These are phyloP conservation scores for Pogoniulus pusillus DNA, from an alignment of 2,797 vertebrate genomes.

Conservation along the genomic window DNA sequence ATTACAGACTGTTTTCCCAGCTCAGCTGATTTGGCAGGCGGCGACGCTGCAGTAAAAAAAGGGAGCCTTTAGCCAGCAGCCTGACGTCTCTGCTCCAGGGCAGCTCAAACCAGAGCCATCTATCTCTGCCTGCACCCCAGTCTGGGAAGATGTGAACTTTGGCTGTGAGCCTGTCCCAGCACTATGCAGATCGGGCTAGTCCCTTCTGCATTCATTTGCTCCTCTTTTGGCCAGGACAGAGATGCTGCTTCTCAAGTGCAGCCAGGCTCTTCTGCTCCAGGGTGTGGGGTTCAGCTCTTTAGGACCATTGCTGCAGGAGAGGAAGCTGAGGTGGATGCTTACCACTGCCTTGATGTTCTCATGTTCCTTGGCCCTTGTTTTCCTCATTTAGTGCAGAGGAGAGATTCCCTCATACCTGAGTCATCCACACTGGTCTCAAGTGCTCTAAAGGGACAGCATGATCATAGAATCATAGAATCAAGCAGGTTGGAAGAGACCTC, in stretches of 20 bases:
- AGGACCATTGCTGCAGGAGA: neutral
- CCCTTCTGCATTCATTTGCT: neutral
- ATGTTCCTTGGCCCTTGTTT: neutral
- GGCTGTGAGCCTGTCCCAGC: neutral
- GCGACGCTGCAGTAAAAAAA: conserved; percentile 28
- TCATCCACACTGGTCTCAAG: rapidly evolving
- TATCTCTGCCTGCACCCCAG: neutral
- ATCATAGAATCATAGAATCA: too few relatives aligned
- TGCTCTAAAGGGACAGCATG: neutral
- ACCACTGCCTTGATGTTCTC: neutral
- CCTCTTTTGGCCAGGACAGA: neutral
- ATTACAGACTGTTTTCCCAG: conserved; percentile 65
- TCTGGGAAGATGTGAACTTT: neutral
- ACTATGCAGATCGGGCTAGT: neutral
- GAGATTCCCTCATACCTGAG: neutral
- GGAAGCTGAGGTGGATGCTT: neutral
- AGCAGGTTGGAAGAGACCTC: too few relatives aligned
- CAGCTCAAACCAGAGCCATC: conserved; percentile 56
- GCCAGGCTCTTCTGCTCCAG: neutral
- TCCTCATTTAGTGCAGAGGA: neutral
- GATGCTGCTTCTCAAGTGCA: neutral
- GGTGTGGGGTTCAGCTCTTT: neutral
- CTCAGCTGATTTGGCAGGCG: conserved; percentile 53
- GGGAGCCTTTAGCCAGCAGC: neutral
- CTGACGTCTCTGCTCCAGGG: conserved; percentile 39